Base-by-base conservation (phyloP, 1,140 invertebrate species). In the Caligus rogercresseyi region DNA sequence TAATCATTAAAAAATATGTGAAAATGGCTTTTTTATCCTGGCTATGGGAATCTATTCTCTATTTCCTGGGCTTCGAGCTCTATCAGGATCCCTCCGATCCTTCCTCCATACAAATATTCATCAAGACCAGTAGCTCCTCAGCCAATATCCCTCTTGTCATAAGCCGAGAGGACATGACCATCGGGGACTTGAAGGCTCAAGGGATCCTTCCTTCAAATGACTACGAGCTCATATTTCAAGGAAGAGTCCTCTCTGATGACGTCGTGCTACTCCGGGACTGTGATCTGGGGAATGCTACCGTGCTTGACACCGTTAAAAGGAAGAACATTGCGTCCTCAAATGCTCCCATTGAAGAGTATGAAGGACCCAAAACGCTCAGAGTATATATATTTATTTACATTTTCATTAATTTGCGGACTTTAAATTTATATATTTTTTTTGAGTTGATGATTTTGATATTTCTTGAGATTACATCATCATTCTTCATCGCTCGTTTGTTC, bases 211-310 rank as follows among this genome's bases (percentile, higher is more conserved):
- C 31, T 58, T 25, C 82, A 1, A 78, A 84, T 19, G 82, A 87
- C 69, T 75, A 87, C 1, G 85, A 85, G 71, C 85, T 89, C 52
- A 87, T 89, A 70, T 85, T 89, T 72, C 85, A 85, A 53, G 87
- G 87, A 15, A 87, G 87, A 72, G 84, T 87, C 70, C 71, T 89
- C 0, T 79, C 81, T 63, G 82, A 88, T 72, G 79, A 81, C 13
- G 81, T 80, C 14, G 77, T 80, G 43, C 79, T 87, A 65, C 78
- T 74, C 54, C 68, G 87, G 82, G 81, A 87, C 68, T 89, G 85
- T 73, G 85, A 89, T 77, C 77, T 89, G 43, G 86, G 86, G 1
- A 80, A 87, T 70, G 81, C 85, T 70, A 89, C 84, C 72, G 78
- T 85, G 65, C 73, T 89, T 20, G 84, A 88, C 74, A 85, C 82